phyloP scores from a whole-genome alignment of 2,113 vertebrate species.

The Campylomormyrus numenius region DNA sequence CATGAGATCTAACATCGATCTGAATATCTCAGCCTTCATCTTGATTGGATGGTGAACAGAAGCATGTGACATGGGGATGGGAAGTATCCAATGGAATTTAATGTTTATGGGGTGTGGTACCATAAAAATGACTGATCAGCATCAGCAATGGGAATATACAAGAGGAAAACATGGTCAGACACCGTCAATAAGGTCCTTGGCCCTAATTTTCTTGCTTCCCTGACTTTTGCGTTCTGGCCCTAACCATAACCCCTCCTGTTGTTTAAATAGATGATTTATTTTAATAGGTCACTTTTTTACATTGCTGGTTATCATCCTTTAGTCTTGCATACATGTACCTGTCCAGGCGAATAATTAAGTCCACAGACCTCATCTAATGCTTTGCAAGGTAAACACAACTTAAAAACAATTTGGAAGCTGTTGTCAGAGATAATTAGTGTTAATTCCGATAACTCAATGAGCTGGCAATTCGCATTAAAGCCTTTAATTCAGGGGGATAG shows the following conservation, averaged over 20 bases:
- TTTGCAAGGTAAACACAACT: constrained; percentile 10
- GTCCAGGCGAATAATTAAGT: not conserved
- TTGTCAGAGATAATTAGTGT: constrained; percentile 24
- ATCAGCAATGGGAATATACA: not conserved
- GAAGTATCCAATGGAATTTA: not conserved
- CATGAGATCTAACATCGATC: not conserved
- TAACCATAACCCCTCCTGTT: not conserved
- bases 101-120: not conserved
- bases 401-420: constrained; percentile 18
- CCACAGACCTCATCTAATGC: not conserved
- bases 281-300: not conserved
- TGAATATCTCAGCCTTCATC: not conserved
- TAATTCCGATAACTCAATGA: constrained; percentile 28
- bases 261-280: not conserved
- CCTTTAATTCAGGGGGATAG: constrained; percentile 18
- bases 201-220: not conserved
- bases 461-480: constrained; percentile 27
- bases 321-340: not conserved
- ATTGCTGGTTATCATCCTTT: not conserved
- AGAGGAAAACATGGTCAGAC: not conserved
- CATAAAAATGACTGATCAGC: not conserved
- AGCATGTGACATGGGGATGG: not conserved
- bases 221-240: not conserved
- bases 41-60: not conserved
- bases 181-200: not conserved